Conservation (phyloP, 2,113 vertebrate genomes). For the Parus major region DNA sequence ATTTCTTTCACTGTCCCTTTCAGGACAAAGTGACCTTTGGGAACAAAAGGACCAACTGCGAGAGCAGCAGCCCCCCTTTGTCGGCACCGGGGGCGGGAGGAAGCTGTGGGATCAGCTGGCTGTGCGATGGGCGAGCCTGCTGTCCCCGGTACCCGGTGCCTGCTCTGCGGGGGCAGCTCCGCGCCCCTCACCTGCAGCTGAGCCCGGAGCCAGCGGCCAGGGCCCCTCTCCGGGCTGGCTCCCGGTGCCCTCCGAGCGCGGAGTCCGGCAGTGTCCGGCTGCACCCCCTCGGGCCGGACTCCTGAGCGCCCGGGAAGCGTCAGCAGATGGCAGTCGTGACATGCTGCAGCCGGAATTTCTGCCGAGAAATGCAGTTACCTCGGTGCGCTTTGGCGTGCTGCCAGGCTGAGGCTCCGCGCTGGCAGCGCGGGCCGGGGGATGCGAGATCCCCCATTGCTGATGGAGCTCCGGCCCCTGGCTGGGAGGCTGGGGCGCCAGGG, state of each 20-base stretch:
- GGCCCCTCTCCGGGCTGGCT: rapidly evolving
- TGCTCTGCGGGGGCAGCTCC: no score
- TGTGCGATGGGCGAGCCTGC: neutral
- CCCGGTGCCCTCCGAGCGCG: neutral
- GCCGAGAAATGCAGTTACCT: rapidly evolving
- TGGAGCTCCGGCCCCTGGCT: rapidly evolving
- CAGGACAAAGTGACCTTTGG: neutral
- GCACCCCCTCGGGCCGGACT: neutral
- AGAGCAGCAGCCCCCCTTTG: rapidly evolving
- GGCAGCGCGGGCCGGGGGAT: neutral
- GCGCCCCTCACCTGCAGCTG: neutral
- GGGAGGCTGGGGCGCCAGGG: no score
- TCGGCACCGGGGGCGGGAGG: neutral
- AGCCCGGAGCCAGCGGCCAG: rapidly evolving
- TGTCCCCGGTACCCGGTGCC: no score
- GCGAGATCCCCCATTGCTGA: rapidly evolving
- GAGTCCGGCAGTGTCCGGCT: rapidly evolving
- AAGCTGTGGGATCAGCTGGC: neutral
- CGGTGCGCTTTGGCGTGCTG: rapidly evolving
- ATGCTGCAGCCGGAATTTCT: neutral
- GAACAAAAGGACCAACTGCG: rapidly evolving
- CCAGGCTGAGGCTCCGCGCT: neutral
- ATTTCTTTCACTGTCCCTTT: neutral
- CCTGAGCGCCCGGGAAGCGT: neutral
- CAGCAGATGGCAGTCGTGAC: constrained; percentile 18